phyloP scores from a whole-genome alignment of 2,113 vertebrate genomes.

The Anhinga rufa region DNA sequence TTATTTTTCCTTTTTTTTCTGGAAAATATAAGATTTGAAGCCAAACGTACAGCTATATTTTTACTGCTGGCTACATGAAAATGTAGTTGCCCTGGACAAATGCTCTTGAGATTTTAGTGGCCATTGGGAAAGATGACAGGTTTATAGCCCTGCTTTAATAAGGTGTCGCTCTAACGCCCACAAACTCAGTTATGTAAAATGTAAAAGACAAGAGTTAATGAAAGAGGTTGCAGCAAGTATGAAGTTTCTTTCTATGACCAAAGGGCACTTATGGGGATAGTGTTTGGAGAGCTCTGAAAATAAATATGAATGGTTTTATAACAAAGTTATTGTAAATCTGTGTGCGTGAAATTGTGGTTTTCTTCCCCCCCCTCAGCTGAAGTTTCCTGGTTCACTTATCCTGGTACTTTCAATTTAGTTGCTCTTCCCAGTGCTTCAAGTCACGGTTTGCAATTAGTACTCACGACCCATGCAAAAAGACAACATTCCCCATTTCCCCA shows the following conservation, averaged over 20 bases:
- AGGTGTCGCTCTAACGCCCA: not conserved
- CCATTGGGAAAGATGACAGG: not conserved
- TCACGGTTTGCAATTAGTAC: not conserved
- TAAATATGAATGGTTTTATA: not conserved
- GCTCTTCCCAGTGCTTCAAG: not conserved
- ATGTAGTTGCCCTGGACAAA: not conserved
- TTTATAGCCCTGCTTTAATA: not conserved
- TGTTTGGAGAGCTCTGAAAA: not conserved
- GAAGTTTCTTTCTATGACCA: not conserved
- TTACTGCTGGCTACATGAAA: not conserved
- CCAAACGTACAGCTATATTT: not conserved
- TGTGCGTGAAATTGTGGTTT: not conserved
- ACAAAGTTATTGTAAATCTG: not conserved
- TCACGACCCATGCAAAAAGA: not conserved
- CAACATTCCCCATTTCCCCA: not conserved
- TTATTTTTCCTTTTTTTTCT: not conserved
- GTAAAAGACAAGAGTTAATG: not conserved
- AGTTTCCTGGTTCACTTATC: not conserved
- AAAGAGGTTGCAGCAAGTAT: not conserved
- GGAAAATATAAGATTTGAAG: not conserved
- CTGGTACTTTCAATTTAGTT: not conserved
- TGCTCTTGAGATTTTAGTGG: not conserved
- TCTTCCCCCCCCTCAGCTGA: no score
- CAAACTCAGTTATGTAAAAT: not conserved
- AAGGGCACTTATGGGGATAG: not conserved